phyloP scores from a whole-genome alignment of 2,797 vertebrate species.

The Lutjanus argentimaculatus region DNA sequence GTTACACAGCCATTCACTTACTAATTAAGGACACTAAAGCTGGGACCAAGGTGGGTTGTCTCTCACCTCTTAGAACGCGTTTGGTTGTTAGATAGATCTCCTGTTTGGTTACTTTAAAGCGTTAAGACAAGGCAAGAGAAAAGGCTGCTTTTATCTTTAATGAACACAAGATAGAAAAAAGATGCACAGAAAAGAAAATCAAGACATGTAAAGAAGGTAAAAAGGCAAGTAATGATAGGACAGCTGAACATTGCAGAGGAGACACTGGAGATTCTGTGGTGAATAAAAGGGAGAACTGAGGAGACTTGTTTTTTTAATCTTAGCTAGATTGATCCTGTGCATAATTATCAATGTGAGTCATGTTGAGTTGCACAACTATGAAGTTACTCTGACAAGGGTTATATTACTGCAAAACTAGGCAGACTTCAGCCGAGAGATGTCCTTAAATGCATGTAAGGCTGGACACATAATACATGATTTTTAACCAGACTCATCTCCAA shows the following conservation, averaged over 20 bases:
- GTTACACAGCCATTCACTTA: conserved; percentile 98
- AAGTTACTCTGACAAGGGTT: conserved; percentile 45
- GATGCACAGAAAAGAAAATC: conserved; percentile 57
- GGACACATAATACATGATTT: conserved; percentile 56
- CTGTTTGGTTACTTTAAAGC: conserved; percentile 99
- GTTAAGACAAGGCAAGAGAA: conserved; percentile 99
- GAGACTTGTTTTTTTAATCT: conserved; percentile 43
- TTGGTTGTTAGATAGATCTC: conserved; percentile 99
- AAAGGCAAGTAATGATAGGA: conserved; percentile 92
- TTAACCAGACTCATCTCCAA: conserved; percentile 61
- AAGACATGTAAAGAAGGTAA: conserved; percentile 63
- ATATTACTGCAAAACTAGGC: conserved; percentile 55
- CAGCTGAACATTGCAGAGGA: conserved; percentile 70
- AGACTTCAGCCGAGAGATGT: conserved; percentile 55
- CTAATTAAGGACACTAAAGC: conserved; percentile 97
- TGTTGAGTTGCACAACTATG: conserved; percentile 37
- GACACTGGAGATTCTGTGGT: conserved; percentile 67
- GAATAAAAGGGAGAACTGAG: conserved; percentile 53
- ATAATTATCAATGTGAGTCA: conserved; percentile 48
- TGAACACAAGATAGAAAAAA: conserved; percentile 87
- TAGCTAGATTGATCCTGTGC: conserved; percentile 57
- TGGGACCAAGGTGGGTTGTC: conserved; percentile 95
- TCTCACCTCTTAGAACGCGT: conserved; percentile 94
- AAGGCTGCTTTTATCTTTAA: conserved; percentile 97
- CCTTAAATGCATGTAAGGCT: conserved; percentile 63